These are phyloP conservation scores for Brachypteracias leptosomus DNA, from an alignment of 2,113 vertebrate genomes.

Conservation along the genomic window DNA sequence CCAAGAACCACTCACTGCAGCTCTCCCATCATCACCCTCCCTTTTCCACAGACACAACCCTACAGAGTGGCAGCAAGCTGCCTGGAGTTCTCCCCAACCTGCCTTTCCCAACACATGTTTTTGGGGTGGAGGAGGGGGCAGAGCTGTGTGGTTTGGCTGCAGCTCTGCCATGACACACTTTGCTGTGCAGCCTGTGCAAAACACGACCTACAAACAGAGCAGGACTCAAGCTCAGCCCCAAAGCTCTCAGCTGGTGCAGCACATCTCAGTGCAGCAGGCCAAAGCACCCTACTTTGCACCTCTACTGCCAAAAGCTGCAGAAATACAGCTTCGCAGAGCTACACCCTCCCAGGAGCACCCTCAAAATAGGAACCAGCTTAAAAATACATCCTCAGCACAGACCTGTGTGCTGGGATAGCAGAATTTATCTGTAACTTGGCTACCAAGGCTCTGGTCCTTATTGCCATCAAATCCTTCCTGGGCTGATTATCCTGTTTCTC, in stretches of 20 bases:
- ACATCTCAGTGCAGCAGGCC: neutral
- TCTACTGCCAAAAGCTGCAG: accelerated
- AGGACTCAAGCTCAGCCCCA: neutral
- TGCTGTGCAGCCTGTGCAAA: neutral
- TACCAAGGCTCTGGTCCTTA: neutral
- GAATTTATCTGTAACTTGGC: neutral
- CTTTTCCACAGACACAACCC: neutral
- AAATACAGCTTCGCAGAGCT: neutral
- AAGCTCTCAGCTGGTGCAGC: neutral
- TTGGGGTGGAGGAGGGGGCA: neutral
- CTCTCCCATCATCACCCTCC: neutral
- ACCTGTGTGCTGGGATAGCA: accelerated
- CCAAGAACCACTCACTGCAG: neutral
- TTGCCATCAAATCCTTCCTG: neutral
- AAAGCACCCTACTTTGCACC: neutral
- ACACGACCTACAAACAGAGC: neutral
- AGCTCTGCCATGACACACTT: neutral
- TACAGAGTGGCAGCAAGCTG: neutral
- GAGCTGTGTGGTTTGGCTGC: neutral
- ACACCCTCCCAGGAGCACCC: neutral
- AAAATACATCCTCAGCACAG: neutral
- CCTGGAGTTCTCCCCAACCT: neutral
- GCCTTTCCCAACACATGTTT: neutral
- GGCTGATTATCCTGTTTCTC: neutral
- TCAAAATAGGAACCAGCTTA: neutral